Conservation (phyloP, 2,797 vertebrate species). For the Otolemur crassicaudatus region DNA sequence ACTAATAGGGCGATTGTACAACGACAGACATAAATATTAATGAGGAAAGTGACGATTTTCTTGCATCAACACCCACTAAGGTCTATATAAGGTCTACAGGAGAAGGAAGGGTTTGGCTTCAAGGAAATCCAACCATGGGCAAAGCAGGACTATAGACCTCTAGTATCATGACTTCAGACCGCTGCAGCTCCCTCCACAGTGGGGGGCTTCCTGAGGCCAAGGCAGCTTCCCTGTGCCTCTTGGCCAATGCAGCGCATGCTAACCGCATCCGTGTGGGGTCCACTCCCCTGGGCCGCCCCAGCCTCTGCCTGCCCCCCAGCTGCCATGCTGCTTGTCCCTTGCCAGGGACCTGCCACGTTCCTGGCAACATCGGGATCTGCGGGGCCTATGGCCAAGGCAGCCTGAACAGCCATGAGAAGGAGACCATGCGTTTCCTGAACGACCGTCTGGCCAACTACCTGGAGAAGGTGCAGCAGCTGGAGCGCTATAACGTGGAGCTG, state of each 20-base stretch:
- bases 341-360: not conserved
- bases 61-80: slow-evolving; percentile 40
- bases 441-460: slow-evolving; percentile 92
- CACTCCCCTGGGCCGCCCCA: slow-evolving; percentile 23
- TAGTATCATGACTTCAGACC: not conserved
- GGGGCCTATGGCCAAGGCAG: slow-evolving; percentile 9
- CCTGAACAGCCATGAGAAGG: not conserved
- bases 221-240: not conserved
- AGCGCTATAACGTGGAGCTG: slow-evolving; percentile 87
- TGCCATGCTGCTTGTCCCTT: not conserved
- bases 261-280: not conserved
- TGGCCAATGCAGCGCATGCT: not conserved
- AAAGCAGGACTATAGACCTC: not conserved
- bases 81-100: slow-evolving; percentile 51
- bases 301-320: slow-evolving; percentile 45
- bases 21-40: slow-evolving; percentile 67
- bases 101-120: not conserved
- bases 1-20: slow-evolving; percentile 50
- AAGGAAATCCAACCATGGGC: not conserved
- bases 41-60: slow-evolving; percentile 67
- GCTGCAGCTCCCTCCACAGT: not conserved
- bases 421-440: slow-evolving; percentile 93
- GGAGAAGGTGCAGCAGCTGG: slow-evolving; percentile 91
- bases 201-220: not conserved
- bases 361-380: not conserved